These are phyloP conservation scores for Chaetorhynchus papuensis DNA, from an alignment of 2,113 vertebrate genomes.

Conservation along the genomic window DNA sequence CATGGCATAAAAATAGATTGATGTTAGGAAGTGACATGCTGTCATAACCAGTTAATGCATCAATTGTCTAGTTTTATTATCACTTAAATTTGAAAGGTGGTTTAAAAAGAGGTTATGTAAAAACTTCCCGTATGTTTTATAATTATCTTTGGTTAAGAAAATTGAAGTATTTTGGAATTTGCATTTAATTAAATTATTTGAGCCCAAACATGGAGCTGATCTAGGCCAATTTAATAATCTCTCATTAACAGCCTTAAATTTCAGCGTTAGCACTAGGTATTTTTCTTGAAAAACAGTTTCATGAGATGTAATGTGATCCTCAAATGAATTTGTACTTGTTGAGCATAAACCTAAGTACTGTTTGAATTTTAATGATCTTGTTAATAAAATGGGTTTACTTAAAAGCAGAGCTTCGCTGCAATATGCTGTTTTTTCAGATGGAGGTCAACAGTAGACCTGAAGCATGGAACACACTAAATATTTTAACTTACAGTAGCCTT, in stretches of 20 bases:
- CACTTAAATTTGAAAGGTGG: background rate
- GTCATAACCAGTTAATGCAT: background rate
- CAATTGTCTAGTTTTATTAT: background rate
- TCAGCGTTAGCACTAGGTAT: background rate
- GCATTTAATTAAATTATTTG: background rate
- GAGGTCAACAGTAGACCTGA: background rate
- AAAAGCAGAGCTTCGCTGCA: background rate
- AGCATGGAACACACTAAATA: background rate
- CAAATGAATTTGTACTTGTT: background rate
- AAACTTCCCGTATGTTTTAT: background rate
- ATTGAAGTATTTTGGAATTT: too few species aligned
- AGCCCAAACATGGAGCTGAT: background rate
- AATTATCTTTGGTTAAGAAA: background rate
- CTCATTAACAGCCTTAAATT: background rate
- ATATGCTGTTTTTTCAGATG: background rate
- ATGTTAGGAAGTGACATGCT: background rate
- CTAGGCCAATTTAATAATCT: background rate
- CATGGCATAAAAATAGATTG: constrained; percentile 11
- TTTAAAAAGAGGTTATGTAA: background rate
- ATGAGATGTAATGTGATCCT: background rate
- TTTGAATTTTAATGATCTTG: background rate
- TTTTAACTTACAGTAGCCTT: background rate
- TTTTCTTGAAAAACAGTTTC: background rate
- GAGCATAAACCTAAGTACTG: background rate
- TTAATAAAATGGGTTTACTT: background rate